Conservation (phyloP, 2,797 vertebrate genomes). For the Acropternis orthonyx region DNA sequence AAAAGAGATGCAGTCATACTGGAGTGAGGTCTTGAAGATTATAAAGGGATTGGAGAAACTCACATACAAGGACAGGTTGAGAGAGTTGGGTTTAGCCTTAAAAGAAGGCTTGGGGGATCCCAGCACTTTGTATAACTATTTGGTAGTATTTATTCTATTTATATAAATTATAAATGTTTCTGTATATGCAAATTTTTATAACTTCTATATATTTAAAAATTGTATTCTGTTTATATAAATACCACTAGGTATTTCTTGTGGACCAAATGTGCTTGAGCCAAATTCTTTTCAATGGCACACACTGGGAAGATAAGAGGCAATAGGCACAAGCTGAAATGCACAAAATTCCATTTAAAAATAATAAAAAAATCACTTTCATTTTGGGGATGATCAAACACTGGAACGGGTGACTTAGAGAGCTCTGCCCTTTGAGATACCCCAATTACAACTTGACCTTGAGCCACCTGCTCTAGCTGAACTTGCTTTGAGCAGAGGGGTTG, state of each 20-base stretch:
- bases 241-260: background rate
- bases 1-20: background rate
- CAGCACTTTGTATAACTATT: background rate
- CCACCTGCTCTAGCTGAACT: background rate
- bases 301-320: background rate
- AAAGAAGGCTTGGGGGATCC: background rate
- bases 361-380: background rate
- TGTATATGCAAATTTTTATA: background rate
- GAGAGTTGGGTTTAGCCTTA: background rate
- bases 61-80: background rate
- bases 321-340: background rate
- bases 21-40: background rate
- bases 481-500: background rate
- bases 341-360: background rate
- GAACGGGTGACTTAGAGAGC: background rate
- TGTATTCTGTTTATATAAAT: background rate
- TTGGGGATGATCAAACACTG: background rate
- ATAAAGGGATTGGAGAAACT: background rate
- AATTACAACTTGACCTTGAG: background rate
- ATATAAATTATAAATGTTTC: background rate
- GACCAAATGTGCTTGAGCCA: background rate
- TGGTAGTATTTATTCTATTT: background rate
- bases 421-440: background rate
- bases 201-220: background rate
- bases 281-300: background rate